Evolutionary conservation across 1,140 invertebrate genomes (phyloP), one percentile per base, ranked within the genome.

Genomic region (Hormaphis cornu): DNA sequence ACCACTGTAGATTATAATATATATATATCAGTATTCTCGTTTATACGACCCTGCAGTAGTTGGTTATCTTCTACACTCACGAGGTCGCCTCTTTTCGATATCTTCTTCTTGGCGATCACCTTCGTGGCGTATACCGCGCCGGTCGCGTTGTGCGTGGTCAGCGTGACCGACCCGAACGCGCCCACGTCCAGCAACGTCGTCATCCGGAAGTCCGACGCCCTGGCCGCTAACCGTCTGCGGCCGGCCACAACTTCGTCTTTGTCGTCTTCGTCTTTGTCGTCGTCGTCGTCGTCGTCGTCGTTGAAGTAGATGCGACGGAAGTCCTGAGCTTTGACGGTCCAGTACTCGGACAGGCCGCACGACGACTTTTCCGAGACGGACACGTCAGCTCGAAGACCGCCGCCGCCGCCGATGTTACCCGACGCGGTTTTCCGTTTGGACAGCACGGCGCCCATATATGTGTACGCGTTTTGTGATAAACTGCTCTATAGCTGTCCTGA

Each of bases 81-180:
- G 10, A 54, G 8, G 5, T 54, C 16, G 4, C 7, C n/a, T 46
- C 18, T 54, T 46, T 63, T 46, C 1, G 95, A 84, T 48, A 96
- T 83, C 79, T 90, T 89, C 69, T 85, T 83, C 78, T 97, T 97
- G 73, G 91, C 3, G n/a, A 63, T 63, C 6, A 63, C 10, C 30
- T 63, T 63, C 6, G 58, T 46, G 3, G 58, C 40, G 2, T 46
- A 28, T 10, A 63, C 40, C 4, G 14, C 20, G 20, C 58, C 40
- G 24, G 37, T 63, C 14, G 0, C 20, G 0, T 12, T 46, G 12
- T 70, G 56, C 8, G n/a, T 35, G 7, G 42, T 14, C 1, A 61
- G 40, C 30, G 44, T 18, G 3, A 70, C 70, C 14, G 18, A 44
- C 7, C 70, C 46, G 18, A 33, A 70, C 18, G 70, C 30, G 1